A percentile compares a stretch with the other conserved stretches of the same genome.
Evolutionary conservation across 2,888 invertebrate genomes (phyloP).

Genomic region (Hetaerina titia): DNA sequence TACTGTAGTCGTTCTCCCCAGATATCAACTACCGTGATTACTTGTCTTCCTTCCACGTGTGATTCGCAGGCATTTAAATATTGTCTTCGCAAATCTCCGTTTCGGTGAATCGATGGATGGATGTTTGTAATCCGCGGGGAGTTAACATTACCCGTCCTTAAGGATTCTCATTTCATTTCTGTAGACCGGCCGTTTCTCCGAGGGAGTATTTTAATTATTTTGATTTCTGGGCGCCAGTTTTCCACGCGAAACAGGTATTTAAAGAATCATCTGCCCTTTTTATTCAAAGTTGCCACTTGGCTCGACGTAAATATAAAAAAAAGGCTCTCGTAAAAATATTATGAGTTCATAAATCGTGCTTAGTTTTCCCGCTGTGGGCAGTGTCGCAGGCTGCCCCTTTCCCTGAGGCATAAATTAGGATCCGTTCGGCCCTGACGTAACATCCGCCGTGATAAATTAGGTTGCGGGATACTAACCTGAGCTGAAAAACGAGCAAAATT

Average conservation of each 20-base stretch:
- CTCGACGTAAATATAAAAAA: background rate
- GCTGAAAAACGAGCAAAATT: background rate
- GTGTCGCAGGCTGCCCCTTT: background rate
- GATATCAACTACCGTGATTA: no score
- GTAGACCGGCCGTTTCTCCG: no score
- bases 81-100: no score
- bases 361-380: slow-evolving; percentile 19
- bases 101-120: no score
- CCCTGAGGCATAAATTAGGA: background rate
- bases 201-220: background rate
- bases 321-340: background rate
- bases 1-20: no score
- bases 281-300: background rate
- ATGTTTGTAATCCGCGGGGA: no score
- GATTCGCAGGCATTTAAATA: no score
- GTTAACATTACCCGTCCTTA: no score
- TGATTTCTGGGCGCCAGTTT: background rate
- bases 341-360: slow-evolving; percentile 27
- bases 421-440: background rate
- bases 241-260: background rate
- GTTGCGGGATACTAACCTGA: background rate
- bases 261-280: background rate
- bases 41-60: no score
- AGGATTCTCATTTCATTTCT: no score
- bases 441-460: slow-evolving; percentile 20